Evolutionary conservation across 2,797 vertebrate genomes (phyloP), one percentile per base, ranked within the genome.

Genomic region (Hemitrygon akajei): DNA sequence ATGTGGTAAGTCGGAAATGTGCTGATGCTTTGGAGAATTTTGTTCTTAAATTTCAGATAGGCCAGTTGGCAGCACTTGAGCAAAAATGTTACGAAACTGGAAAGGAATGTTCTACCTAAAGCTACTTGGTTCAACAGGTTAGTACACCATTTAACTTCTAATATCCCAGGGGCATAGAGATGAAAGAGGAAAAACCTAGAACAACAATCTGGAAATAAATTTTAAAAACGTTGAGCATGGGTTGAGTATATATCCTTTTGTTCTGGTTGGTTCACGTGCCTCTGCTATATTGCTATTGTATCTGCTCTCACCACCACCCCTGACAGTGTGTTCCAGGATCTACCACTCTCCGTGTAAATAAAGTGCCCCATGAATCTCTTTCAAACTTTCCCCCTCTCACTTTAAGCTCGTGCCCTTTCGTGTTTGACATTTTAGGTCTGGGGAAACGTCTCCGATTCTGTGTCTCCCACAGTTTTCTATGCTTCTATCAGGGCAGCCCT

Each of bases 41-140:
- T 34, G 86, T 66, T 89, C 58, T 34, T 0, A 89, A 2, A 27
- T n/a, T 87, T 60, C 14, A 66, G 5, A 60, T 27, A 60, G 60
- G 25, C 27, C 56, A 14, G 4, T 86, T 60, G 56, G 25, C 22
- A 60, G 58, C 11, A 10, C 27, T 47, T 25, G 20, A 25, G 80
- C 40, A 82, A 47, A 82, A 86, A 60, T 60, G 27, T 60, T 86
- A 60, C 82, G 60, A 86, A 86, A 86, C 82, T 86, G 56, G 56
- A 58, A 60, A 86, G 82, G 56, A 86, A 86, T 60, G 56, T 86
- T 58, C 12, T 86, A 60, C 27, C 56, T 22, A 30, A 3, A 58
- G 47, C 47, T 84, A 56, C 81, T 40, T 81, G 80, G 40, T 47
- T 22, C 12, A 22, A 81, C 40, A 81, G 37, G 40, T 47, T 47